These are phyloP conservation scores for Scaptomyza graminum DNA, from an alignment of 1,140 invertebrate species.

Conservation along the genomic window DNA sequence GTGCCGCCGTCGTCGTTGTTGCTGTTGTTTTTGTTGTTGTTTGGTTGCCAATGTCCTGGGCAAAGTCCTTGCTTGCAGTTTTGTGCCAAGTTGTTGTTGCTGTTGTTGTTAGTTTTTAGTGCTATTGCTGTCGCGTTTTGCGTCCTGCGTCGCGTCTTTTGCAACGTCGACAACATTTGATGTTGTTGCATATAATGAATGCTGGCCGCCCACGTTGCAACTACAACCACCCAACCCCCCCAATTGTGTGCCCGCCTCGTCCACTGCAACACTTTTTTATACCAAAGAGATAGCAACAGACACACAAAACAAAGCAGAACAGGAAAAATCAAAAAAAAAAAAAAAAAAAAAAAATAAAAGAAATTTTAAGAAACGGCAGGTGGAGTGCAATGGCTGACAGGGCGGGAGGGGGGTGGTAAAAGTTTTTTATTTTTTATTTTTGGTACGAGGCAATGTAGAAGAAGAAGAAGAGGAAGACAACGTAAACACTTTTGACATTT, in stretches of 20 bases:
- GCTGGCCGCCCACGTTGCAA: slow-evolving; percentile 42
- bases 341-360: neutral
- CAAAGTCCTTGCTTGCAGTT: slow-evolving; percentile 40
- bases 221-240: neutral
- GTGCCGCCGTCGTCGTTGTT: slow-evolving; percentile 36
- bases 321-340: neutral
- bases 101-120: slow-evolving; percentile 65
- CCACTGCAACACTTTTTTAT: slow-evolving; percentile 65
- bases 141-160: slow-evolving; percentile 57
- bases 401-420: neutral
- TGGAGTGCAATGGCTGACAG: neutral
- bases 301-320: neutral
- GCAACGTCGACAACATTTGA: slow-evolving; percentile 76
- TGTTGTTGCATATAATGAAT: slow-evolving; percentile 80
- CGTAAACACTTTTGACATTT: slow-evolving; percentile 80
- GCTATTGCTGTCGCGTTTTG: slow-evolving; percentile 70
- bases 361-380: neutral
- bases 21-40: no score
- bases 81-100: slow-evolving; percentile 26
- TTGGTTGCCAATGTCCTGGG: slow-evolving; percentile 11
- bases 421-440: no score
- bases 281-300: slow-evolving; percentile 59
- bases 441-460: no score
- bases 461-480: slow-evolving; percentile 24
- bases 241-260: slow-evolving; percentile 10